phyloP scores from a whole-genome alignment of 2,888 invertebrate genomes.

The Chamaedrilus cognettii region DNA sequence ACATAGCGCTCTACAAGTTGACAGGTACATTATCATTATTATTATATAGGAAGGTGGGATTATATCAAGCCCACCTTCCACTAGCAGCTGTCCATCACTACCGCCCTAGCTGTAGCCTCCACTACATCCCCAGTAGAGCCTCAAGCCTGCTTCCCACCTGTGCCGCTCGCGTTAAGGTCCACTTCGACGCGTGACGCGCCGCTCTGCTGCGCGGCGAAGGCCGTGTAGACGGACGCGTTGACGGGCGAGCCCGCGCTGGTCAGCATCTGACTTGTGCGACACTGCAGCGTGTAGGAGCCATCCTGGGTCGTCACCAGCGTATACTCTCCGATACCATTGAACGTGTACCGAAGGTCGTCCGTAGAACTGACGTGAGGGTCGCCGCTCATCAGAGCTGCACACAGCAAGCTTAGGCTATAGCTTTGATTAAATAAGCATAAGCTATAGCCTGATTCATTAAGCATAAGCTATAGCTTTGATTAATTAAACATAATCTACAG shows the following conservation, averaged over 20 bases:
- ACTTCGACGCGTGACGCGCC: conserved; percentile 6
- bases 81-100: no score
- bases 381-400: conserved; percentile 19
- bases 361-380: conserved; percentile 17
- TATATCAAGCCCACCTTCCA: conserved; percentile 1
- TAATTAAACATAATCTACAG: no score
- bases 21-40: no score
- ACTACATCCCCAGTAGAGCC: no score
- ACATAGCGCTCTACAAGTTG: no score
- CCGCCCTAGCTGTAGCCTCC: no score
- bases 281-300: conserved; percentile 9
- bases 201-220: conserved; percentile 9
- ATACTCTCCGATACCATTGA: conserved; percentile 23
- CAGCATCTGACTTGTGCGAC: conserved; percentile 4
- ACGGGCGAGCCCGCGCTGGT: background rate
- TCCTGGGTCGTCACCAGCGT: conserved; percentile 13
- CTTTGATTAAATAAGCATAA: background rate
- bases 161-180: conserved; percentile 12
- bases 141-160: no score
- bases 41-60: no score
- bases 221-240: conserved; percentile 1
- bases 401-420: background rate
- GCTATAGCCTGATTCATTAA: no score
- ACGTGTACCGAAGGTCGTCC: conserved; percentile 17
- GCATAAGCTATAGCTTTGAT: no score